These are phyloP conservation scores for Apteryx mantelli DNA, from an alignment of 2,113 vertebrate species.

Conservation along the genomic window DNA sequence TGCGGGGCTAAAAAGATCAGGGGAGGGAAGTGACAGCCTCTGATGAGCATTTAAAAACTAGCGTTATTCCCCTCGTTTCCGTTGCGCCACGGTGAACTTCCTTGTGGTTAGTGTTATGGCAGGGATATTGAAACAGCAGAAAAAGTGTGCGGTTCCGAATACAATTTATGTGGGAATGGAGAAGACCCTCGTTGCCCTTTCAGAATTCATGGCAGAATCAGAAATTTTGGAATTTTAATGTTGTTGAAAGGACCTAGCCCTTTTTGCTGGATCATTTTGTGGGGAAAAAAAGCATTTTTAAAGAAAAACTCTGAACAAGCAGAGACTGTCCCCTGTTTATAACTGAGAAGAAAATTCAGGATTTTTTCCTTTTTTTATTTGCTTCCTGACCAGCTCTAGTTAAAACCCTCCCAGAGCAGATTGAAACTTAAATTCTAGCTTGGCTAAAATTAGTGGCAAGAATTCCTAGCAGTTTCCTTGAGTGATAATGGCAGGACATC, in stretches of 20 bases:
- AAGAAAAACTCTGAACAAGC: not conserved
- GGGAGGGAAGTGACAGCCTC: not conserved
- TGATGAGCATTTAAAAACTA: not conserved
- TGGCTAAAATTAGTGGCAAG: not conserved
- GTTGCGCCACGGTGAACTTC: accelerated
- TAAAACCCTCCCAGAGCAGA: not conserved
- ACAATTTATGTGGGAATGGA: not conserved
- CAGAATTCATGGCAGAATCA: too few relatives aligned
- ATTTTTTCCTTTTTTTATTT: not conserved
- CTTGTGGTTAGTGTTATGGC: accelerated
- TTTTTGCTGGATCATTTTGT: not conserved
- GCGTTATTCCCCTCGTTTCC: not conserved
- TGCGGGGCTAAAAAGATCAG: not conserved
- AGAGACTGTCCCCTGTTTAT: not conserved
- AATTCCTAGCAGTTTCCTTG: not conserved
- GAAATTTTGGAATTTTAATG: not conserved
- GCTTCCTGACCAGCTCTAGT: not conserved
- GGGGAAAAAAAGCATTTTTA: not conserved
- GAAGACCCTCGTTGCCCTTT: not conserved
- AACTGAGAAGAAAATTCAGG: not conserved
- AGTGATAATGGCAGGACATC: not conserved
- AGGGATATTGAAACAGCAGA: too few relatives aligned
- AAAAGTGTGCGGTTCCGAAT: not conserved
- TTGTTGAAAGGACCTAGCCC: not conserved
- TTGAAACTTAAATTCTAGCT: not conserved